These are phyloP conservation scores for Caenorhabditis inopinata DNA, from an alignment of 1,140 invertebrate species.

Conservation along the genomic window DNA sequence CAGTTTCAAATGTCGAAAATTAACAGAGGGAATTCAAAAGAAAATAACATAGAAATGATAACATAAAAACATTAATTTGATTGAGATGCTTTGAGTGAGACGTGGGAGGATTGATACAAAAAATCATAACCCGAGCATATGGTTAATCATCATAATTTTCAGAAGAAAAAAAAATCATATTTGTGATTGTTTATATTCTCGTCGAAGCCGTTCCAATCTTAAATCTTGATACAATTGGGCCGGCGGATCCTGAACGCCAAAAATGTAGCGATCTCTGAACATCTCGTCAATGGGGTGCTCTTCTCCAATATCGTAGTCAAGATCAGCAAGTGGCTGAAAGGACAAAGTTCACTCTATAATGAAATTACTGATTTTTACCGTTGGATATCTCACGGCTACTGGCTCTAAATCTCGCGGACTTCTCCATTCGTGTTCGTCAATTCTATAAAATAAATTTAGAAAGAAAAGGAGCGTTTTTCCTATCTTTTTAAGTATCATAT, in stretches of 20 bases:
- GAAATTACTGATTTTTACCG: not conserved
- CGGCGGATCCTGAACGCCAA: slow-evolving; percentile 41
- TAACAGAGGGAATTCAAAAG: not conserved
- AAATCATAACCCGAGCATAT: not conserved
- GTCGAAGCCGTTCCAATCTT: slow-evolving; percentile 36
- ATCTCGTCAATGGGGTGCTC: slow-evolving; percentile 40
- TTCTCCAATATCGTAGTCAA: slow-evolving; percentile 36
- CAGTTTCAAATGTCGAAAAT: not conserved
- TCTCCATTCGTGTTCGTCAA: slow-evolving; percentile 36
- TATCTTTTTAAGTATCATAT: not conserved
- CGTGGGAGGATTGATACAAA: not conserved
- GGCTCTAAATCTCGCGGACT: slow-evolving; percentile 14
- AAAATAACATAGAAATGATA: not conserved
- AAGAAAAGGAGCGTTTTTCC: not conserved
- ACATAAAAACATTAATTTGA: not conserved
- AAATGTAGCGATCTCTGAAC: slow-evolving; percentile 49
- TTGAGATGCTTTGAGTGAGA: slow-evolving; percentile 20
- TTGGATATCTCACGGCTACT: not conserved
- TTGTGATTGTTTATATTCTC: slow-evolving; percentile 48
- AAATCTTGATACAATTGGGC: slow-evolving; percentile 40
- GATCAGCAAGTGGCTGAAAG: slow-evolving; percentile 1
- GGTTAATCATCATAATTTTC: not conserved
- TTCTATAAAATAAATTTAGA: not conserved
- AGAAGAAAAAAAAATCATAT: not conserved
- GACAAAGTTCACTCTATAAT: not conserved